phyloP scores from a whole-genome alignment of 2,797 vertebrate genomes.

The Nyctibius grandis region DNA sequence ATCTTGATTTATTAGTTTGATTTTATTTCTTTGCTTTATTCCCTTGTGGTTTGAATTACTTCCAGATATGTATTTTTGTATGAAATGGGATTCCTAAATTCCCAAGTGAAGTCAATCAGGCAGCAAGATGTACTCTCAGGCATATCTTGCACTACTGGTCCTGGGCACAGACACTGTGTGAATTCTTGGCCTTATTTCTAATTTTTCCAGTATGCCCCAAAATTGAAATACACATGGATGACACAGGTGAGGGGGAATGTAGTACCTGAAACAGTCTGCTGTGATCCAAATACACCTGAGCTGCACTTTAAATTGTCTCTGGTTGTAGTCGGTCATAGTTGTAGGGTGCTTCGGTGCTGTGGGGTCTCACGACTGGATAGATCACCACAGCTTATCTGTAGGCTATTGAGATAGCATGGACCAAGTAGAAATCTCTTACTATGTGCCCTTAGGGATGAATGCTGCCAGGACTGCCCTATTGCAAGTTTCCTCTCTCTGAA shows the following conservation, averaged over 20 bases:
- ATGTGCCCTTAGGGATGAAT: background rate
- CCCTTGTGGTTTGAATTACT: conserved; percentile 32
- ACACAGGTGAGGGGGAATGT: background rate
- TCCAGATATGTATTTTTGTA: conserved; percentile 34
- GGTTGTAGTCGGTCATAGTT: background rate
- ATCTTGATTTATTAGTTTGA: conserved; percentile 42
- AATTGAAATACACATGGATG: background rate
- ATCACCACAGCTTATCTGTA: background rate
- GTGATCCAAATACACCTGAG: background rate
- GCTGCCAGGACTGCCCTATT: background rate
- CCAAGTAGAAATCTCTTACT: background rate
- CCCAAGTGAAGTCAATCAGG: conserved; percentile 8
- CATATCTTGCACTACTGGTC: background rate
- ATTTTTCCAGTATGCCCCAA: background rate
- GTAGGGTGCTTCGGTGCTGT: background rate
- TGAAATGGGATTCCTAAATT: conserved; percentile 37
- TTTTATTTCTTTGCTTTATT: conserved; percentile 34
- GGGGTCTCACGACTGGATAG: background rate
- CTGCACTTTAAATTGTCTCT: background rate
- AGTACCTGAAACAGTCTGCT: background rate
- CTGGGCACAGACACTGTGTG: background rate
- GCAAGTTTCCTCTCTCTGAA: background rate
- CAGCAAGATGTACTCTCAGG: background rate
- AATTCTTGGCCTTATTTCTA: background rate
- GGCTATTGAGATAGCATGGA: background rate